Base-by-base conservation (phyloP, 2,113 vertebrate species). In the Ochotona princeps region DNA sequence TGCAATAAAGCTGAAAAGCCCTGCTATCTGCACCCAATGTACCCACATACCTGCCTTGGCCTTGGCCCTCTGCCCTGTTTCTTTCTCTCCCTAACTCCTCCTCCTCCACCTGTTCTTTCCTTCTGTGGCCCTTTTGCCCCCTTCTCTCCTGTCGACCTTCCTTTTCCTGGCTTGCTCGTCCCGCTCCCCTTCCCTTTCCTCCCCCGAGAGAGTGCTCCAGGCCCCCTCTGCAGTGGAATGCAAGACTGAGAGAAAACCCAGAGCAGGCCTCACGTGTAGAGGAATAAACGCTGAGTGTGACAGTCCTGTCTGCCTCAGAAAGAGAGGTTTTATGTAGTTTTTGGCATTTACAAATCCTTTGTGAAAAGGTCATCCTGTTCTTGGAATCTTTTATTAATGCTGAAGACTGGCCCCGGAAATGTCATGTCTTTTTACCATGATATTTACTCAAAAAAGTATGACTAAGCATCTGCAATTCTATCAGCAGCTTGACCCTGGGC, bases 311-410 rank as follows among this genome's bases (percentile, higher is more conserved):
- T 95, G 94, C 96, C 87, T 65, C 89, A 89, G 95, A 97, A 96
- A 97, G 95, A 98, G 97, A 97, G 96, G 93, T 97, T 98, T 98
- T 98, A 98, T 97, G 98, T 98, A 87, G 97, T 97, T 98, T 98
- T 97, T 98, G 98, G 98, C 98, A 98, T 98, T 98, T 98, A 98
- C 98, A 98, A 98, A 98, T 98, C 98, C 98, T 98, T 97, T 98
- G 98, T 98, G 98, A 97, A 98, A 98, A 98, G 98, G 98, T 98
- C 98, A 98, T 65, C 82, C 97, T 97, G 97, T 97, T 97, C 98
- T 95, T 95, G 92, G 97, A 96, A 97, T 98, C 98, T 97, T 97
- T 98, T 97, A 98, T 98, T 98, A 98, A 98, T 97, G 97, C 97
- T 96, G 97, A 97, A 97, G 97, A 98, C 95, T 61, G 72, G 97